phyloP scores from a whole-genome alignment of 1,140 invertebrate species.

The Sinonovacula constricta region DNA sequence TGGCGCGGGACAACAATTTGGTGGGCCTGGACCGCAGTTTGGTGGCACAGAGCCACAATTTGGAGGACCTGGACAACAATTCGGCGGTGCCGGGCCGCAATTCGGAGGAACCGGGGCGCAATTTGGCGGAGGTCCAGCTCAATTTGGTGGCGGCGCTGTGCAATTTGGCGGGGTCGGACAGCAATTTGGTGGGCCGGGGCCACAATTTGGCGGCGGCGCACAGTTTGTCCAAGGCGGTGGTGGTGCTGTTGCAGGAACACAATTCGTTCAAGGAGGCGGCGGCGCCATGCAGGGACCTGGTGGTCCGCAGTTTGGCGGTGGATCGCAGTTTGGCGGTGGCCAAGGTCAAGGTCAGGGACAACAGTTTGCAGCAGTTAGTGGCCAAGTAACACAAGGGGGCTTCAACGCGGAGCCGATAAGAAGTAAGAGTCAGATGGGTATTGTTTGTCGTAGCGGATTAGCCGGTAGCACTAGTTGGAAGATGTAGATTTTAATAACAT shows the following conservation, averaged over 20 bases:
- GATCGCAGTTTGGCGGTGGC: neutral
- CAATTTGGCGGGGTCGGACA: too few species aligned
- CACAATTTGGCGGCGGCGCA: neutral
- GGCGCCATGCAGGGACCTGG: too few species aligned
- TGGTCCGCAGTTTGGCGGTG: neutral
- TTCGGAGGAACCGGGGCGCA: neutral
- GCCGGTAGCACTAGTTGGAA: too few species aligned
- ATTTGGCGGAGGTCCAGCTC: neutral
- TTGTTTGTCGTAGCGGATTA: too few species aligned
- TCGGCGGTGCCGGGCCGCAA: neutral
- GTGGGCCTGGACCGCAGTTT: too few species aligned
- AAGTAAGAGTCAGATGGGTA: too few species aligned
- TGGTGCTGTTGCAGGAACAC: neutral
- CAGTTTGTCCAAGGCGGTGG: conserved; percentile 1
- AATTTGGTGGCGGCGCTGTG: neutral
- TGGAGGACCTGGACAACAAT: neutral
- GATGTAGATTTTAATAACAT: too few species aligned
- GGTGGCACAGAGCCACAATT: too few species aligned
- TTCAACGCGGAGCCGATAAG: too few species aligned
- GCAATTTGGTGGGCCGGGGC: neutral
- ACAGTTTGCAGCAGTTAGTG: too few species aligned
- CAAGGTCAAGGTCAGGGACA: neutral
- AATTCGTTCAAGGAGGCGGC: neutral
- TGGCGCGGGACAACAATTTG: too few species aligned
- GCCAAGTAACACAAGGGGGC: too few species aligned